phyloP scores from a whole-genome alignment of 2,113 vertebrate species.

The Silurus meridionalis region DNA sequence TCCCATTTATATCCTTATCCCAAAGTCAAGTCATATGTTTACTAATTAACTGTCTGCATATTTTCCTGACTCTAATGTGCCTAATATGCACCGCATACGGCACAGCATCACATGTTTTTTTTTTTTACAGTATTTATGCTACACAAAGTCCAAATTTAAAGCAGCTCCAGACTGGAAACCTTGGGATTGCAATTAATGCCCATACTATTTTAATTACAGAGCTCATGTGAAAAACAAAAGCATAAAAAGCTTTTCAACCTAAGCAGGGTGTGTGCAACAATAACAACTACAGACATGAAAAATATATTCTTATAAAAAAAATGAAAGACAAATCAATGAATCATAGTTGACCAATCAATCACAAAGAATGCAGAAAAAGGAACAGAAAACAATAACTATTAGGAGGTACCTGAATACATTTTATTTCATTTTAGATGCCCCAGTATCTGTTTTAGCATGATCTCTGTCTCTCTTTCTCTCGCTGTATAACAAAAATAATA shows the following conservation, averaged over 20 bases:
- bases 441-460: neutral
- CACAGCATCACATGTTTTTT: neutral
- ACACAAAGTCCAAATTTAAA: neutral
- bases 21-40: neutral
- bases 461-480: no score
- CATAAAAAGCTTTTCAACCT: neutral
- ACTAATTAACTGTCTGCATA: neutral
- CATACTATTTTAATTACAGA: neutral
- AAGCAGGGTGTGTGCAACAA: neutral
- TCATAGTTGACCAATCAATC: neutral
- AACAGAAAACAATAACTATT: neutral
- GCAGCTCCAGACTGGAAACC: neutral
- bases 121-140: neutral
- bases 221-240: neutral
- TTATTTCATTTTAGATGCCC: neutral
- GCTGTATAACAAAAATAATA: neutral
- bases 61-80: neutral
- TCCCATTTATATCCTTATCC: neutral
- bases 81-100: neutral
- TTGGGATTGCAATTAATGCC: conserved; percentile 19
- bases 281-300: neutral
- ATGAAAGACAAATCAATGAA: neutral
- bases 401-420: neutral
- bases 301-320: neutral
- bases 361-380: neutral